Evolutionary conservation across 2,113 vertebrate species (phyloP).

Genomic region (Macrotis lagotis): DNA sequence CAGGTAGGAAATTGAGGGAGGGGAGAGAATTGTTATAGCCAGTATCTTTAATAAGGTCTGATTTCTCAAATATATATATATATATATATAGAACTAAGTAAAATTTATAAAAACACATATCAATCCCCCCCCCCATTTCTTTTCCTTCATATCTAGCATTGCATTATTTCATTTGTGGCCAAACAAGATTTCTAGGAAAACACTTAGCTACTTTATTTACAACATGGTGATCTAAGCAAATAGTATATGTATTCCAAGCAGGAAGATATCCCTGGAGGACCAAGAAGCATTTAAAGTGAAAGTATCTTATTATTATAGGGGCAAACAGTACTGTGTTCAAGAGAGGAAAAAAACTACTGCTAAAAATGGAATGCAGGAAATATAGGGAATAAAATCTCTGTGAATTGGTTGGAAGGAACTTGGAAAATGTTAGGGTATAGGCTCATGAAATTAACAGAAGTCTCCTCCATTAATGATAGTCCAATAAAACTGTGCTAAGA

Average conservation of each 20-base stretch:
- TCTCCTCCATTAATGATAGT: neutral
- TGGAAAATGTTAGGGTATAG: neutral
- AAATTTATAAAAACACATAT: too few relatives aligned
- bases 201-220: neutral
- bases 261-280: neutral
- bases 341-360: neutral
- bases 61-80: too few relatives aligned
- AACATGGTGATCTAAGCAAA: neutral
- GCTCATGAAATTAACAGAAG: neutral
- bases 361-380: neutral
- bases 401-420: neutral
- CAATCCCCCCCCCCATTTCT: too few relatives aligned
- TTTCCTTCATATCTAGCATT: neutral
- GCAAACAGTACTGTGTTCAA: neutral
- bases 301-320: neutral
- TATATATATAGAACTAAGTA: too few relatives aligned
- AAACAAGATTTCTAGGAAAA: neutral
- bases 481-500: neutral
- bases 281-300: neutral
- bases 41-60: too few relatives aligned
- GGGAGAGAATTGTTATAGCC: too few relatives aligned
- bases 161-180: neutral
- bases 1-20: too few relatives aligned
- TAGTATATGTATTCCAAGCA: neutral
- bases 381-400: too few relatives aligned